Evolutionary conservation across 2,113 vertebrate species (phyloP).

Genomic region (Diphyllodes magnificus): DNA sequence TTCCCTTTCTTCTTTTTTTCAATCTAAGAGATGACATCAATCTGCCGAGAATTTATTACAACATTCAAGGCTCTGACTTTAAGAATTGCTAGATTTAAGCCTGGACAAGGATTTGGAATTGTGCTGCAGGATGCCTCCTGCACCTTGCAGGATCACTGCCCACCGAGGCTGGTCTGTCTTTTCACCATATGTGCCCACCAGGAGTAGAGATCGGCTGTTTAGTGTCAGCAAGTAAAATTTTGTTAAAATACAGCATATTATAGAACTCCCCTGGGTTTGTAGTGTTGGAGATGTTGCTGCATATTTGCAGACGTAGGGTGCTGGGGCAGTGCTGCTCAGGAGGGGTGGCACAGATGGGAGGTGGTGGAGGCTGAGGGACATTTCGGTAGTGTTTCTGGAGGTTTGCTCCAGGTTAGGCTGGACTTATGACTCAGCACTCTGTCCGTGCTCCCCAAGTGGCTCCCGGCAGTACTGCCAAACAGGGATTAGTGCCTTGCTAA

Average conservation of each 20-base stretch:
- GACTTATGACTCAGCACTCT: constrained; percentile 54
- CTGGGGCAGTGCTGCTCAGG: not conserved
- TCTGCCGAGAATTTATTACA: not conserved
- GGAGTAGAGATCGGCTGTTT: not conserved
- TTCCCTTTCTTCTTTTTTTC: not conserved
- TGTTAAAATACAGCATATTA: not conserved
- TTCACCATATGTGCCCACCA: not conserved
- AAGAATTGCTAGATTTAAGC: not conserved
- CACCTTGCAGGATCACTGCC: not conserved
- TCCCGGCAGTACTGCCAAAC: not conserved
- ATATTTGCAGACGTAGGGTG: not conserved
- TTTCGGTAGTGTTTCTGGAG: not conserved
- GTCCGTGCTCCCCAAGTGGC: constrained; percentile 41
- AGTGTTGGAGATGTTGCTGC: not conserved
- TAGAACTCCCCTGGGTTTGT: not conserved
- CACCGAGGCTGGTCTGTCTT: not conserved
- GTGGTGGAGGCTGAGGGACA: not conserved
- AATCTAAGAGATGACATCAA: not conserved
- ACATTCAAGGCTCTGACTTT: not conserved
- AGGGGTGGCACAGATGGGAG: accelerated
- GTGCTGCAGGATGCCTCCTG: not conserved
- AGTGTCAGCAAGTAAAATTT: not conserved
- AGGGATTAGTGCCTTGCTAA: not conserved
- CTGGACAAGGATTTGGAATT: not conserved
- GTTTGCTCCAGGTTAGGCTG: constrained; percentile 17